Conservation (phyloP, 2,888 invertebrate genomes). For the Hirtodrosophila histrioides region DNA sequence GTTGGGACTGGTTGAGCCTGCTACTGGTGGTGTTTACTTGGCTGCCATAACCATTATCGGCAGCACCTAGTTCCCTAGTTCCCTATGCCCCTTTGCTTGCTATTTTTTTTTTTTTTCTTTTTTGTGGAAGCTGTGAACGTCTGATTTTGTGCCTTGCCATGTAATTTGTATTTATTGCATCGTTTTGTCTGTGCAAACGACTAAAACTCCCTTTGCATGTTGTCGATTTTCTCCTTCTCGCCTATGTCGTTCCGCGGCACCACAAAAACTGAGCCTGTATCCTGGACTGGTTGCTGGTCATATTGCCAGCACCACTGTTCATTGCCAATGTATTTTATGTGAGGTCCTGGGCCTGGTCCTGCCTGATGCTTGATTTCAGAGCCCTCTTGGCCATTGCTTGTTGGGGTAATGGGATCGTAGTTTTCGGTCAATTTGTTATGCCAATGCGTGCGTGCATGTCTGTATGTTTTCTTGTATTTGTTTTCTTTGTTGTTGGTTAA, state of each 20-base stretch:
- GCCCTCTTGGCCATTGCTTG: constrained; percentile 54
- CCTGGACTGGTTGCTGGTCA: constrained; percentile 12
- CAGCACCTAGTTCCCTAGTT: constrained; percentile 67
- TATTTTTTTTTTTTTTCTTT: background rate
- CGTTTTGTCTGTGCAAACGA: constrained; percentile 81
- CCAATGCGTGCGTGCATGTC: constrained; percentile 50
- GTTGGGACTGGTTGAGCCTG: background rate
- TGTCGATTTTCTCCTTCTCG: constrained; percentile 61
- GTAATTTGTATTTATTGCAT: constrained; percentile 83
- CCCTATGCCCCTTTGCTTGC: constrained; percentile 12
- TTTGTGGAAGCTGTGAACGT: constrained; percentile 19
- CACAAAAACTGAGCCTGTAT: background rate
- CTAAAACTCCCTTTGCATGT: constrained; percentile 80
- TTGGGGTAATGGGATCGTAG: constrained; percentile 76
- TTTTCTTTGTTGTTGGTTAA: constrained; percentile 66
- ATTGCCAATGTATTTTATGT: constrained; percentile 70
- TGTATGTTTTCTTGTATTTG: constrained; percentile 20
- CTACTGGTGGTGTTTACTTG: constrained; percentile 27
- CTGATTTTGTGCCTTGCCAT: constrained; percentile 72
- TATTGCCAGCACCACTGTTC: constrained; percentile 13
- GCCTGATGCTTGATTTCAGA: constrained; percentile 68
- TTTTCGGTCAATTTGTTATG: constrained; percentile 82
- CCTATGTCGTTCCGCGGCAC: background rate
- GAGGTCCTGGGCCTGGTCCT: constrained; percentile 32
- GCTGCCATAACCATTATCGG: constrained; percentile 73